Percentiles rank a stretch among this genome's conserved stretches.
phyloP scores from a whole-genome alignment of 2,888 invertebrate species.

The Metalampra italica region DNA sequence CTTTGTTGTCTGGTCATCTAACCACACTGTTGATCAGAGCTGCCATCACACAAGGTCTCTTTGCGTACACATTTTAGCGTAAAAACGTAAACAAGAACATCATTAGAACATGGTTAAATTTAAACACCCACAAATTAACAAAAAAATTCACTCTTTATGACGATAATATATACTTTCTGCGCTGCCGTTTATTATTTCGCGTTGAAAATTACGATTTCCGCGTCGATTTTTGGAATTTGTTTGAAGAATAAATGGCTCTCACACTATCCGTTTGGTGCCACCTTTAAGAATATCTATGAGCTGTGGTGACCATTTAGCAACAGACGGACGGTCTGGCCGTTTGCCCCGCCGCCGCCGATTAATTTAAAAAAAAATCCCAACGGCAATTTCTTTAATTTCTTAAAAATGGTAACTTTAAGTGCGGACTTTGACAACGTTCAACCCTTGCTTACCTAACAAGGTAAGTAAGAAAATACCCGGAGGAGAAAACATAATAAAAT shows the following conservation, averaged over 20 bases:
- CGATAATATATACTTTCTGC: slow-evolving; percentile 5
- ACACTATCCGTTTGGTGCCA: neutral
- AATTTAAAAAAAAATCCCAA: too few species aligned
- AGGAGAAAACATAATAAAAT: too few species aligned
- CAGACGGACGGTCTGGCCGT: too few species aligned
- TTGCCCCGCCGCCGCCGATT: too few species aligned
- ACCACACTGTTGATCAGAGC: slow-evolving; percentile 7
- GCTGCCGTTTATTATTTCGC: neutral
- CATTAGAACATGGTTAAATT: slow-evolving; percentile 11
- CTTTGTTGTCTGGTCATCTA: neutral
- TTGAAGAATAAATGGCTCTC: neutral
- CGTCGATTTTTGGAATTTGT: neutral
- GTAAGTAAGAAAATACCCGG: too few species aligned
- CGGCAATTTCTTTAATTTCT: too few species aligned
- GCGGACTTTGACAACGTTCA: too few species aligned
- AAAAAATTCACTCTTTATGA: slow-evolving; percentile 7
- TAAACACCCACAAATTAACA: slow-evolving; percentile 7
- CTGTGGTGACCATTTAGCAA: too few species aligned
- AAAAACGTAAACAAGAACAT: slow-evolving; percentile 19
- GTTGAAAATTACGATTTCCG: slow-evolving; percentile 3
- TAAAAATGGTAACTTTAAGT: too few species aligned
- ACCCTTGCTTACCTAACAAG: too few species aligned
- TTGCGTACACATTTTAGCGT: slow-evolving; percentile 17
- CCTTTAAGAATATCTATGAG: neutral
- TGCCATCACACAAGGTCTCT: slow-evolving; percentile 17